Evolutionary conservation across 2,888 invertebrate genomes (phyloP), one percentile per base, ranked within the genome.

Genomic region (Melanostoma scalare): DNA sequence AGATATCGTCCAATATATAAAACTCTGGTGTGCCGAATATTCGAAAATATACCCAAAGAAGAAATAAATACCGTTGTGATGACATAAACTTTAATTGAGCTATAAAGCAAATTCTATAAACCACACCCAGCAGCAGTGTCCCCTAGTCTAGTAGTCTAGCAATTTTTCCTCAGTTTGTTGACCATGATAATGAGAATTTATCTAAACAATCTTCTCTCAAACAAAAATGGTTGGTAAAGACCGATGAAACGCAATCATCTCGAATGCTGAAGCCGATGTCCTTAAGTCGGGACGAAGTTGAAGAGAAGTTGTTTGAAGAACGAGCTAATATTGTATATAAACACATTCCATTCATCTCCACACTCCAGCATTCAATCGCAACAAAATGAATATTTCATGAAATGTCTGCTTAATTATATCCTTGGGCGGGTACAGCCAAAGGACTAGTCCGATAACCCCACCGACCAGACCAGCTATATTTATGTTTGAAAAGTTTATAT

Each of bases 131-230:
- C n/a, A 48, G 4, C 48, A 63, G 31, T 20, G 4, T 38, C 20
- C 9, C 36, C 30, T 46, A 30, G 20, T 2, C 8, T 42, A 31
- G 40, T 56, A 40, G 55, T 33, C 40, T 50, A n/a, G 30, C 60
- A 53, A 40, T 55, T 55, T 48, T 63, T 36, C 48, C 48, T 36
- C 44, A 38, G 40, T 72, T 46, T 69, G 76, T 76, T 71, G 81
- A 72, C 68, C 67, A 72, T 60, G 67, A 76, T 81, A 77, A 81
- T 81, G 72, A 81, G 72, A 67, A 77, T 67, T 77, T 68, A 81
- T 61, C 36, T 76, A 81, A 77, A 72, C 74, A 78, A 33, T 60
- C 52, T 8, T 42, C 42, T 65, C 2, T 4, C 31, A 52, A 2
- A 30, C 6, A 56, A 0, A 55, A 44, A 58, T 35, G 20, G 20